Conservation (phyloP, 37 sponge, comb jelly and placozoan species). For the Halichondria panicea region DNA sequence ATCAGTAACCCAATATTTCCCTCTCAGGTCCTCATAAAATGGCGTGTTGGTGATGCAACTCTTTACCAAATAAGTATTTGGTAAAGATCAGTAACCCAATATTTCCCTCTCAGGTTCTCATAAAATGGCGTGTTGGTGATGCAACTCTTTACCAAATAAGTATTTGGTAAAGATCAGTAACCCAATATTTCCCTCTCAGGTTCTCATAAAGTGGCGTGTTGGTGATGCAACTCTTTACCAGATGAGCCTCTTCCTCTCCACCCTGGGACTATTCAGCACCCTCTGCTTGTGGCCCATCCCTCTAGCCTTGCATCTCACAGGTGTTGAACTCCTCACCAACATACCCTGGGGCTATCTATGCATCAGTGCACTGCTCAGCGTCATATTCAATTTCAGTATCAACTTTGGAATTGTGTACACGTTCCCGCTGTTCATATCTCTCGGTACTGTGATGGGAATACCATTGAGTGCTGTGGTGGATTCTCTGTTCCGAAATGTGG, state of each 20-base stretch:
- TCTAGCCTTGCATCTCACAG: constrained; percentile 50
- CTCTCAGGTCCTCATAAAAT: constrained; percentile 76
- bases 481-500: constrained; percentile 31
- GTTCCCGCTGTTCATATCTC: constrained; percentile 88
- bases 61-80: constrained; percentile 86
- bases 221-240: constrained; percentile 80
- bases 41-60: constrained; percentile 73
- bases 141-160: constrained; percentile 84
- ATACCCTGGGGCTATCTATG: constrained; percentile 78
- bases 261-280: constrained; percentile 69
- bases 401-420: constrained; percentile 94
- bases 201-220: constrained; percentile 68
- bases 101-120: constrained; percentile 66
- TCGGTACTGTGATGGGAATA: constrained; percentile 88
- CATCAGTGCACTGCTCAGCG: constrained; percentile 38
- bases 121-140: constrained; percentile 77
- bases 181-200: no score
- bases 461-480: constrained; percentile 87
- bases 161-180: no score
- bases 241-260: constrained; percentile 80
- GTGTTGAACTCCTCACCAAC: constrained; percentile 42
- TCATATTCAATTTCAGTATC: constrained; percentile 84
- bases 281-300: constrained; percentile 74
- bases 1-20: no score
- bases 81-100: no score